Percentiles rank a stretch among this genome's conserved stretches.
Evolutionary conservation across 2,797 vertebrate genomes (phyloP).

Genomic region (Notoglanidium macrostoma): DNA sequence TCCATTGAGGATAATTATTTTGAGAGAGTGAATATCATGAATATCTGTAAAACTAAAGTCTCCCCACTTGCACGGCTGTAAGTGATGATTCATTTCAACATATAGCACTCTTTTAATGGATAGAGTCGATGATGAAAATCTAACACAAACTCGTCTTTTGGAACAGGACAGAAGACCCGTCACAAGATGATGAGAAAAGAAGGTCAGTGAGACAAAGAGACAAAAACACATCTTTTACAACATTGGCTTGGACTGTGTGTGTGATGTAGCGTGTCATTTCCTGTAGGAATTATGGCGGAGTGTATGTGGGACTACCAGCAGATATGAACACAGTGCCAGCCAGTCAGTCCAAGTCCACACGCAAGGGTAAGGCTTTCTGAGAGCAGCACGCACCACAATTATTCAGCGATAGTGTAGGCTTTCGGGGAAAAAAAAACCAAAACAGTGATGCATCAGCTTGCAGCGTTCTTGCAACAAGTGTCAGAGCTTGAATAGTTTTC

Average conservation of each 20-base stretch:
- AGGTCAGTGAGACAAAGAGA: slow-evolving; percentile 69
- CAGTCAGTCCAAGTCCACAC: slow-evolving; percentile 81
- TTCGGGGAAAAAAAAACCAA: neutral
- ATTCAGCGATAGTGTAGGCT: slow-evolving; percentile 13
- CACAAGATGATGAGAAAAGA: slow-evolving; percentile 90
- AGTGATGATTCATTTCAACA: neutral
- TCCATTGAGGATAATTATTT: neutral
- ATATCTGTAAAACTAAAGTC: neutral
- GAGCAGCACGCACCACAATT: neutral
- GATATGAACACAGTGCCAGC: slow-evolving; percentile 79
- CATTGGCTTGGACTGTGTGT: neutral
- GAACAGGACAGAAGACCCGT: slow-evolving; percentile 86
- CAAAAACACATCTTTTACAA: neutral
- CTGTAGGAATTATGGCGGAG: slow-evolving; percentile 91
- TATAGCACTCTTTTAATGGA: neutral
- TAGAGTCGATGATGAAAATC: slow-evolving; percentile 5
- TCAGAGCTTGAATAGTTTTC: slow-evolving; percentile 8
- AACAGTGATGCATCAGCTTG: neutral
- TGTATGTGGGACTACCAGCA: slow-evolving; percentile 90
- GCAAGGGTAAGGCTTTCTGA: slow-evolving; percentile 79
- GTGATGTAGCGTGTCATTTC: slow-evolving; percentile 7
- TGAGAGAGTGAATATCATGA: neutral
- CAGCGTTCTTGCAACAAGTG: neutral
- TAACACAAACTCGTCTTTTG: slow-evolving; percentile 65
- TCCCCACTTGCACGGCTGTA: neutral